phyloP scores from a whole-genome alignment of 1,140 invertebrate genomes.

The Drosophila pseudoobscura region DNA sequence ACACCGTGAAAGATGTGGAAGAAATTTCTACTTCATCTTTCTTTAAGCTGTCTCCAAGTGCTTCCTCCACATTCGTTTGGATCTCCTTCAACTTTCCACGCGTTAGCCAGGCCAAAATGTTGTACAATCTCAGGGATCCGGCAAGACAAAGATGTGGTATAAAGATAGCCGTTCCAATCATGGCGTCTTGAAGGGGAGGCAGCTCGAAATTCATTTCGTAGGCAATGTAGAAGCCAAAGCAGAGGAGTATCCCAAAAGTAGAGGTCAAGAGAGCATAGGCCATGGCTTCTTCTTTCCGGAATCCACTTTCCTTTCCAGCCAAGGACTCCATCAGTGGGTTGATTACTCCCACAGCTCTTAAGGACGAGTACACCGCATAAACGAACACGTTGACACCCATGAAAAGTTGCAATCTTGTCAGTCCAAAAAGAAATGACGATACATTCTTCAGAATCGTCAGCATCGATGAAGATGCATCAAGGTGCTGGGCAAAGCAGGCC shows the following conservation, averaged over 20 bases:
- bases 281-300: constrained; percentile 28
- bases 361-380: constrained; percentile 58
- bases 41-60: constrained; percentile 7
- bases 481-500: constrained; percentile 65
- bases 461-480: constrained; percentile 39
- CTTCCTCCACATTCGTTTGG: constrained; percentile 15
- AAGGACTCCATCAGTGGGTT: constrained; percentile 39
- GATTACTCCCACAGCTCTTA: constrained; percentile 22
- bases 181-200: constrained; percentile 62
- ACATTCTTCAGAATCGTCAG: constrained; percentile 55
- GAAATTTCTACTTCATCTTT: constrained; percentile 22
- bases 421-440: constrained; percentile 58
- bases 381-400: constrained; percentile 54
- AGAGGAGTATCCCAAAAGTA: constrained; percentile 47
- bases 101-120: constrained; percentile 47
- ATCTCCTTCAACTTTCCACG: constrained; percentile 31
- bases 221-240: constrained; percentile 64
- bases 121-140: constrained; percentile 58
- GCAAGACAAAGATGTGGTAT: constrained; percentile 64
- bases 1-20: constrained; percentile 19
- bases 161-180: constrained; percentile 63
- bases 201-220: constrained; percentile 74
- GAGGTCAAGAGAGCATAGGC: constrained; percentile 60
- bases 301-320: background rate
- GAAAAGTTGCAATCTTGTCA: constrained; percentile 58